Evolutionary conservation across 1,140 invertebrate genomes (phyloP).

Genomic region (Phymorhynchus buccinoides): DNA sequence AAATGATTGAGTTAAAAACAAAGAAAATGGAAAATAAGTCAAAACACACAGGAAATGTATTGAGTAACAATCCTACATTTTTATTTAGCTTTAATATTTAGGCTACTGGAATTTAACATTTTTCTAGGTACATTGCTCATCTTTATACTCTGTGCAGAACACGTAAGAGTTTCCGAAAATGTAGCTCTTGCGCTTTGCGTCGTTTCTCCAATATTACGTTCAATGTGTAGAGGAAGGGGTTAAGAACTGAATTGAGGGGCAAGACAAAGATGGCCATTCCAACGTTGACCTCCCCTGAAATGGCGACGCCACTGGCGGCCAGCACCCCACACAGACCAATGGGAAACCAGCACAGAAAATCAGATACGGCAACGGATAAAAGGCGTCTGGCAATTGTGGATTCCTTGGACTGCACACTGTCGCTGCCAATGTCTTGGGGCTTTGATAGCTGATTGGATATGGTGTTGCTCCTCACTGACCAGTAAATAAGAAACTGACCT

Average conservation of each 20-base stretch:
- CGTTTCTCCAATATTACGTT: slow-evolving; percentile 7
- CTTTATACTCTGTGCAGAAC: too few relatives aligned
- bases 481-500: slow-evolving; percentile 50
- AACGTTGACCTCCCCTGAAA: slow-evolving; percentile 51
- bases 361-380: slow-evolving; percentile 40
- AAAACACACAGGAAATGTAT: too few relatives aligned
- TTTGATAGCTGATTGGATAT: background rate
- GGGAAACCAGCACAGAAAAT: slow-evolving; percentile 42
- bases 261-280: slow-evolving; percentile 51
- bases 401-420: slow-evolving; percentile 33
- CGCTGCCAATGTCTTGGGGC: too few relatives aligned
- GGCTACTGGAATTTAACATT: too few relatives aligned
- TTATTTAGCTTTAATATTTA: too few relatives aligned
- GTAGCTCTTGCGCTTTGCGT: background rate
- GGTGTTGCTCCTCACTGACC: slow-evolving; percentile 7
- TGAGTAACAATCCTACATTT: too few relatives aligned
- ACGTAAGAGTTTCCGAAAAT: background rate
- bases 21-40: too few relatives aligned
- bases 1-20: too few relatives aligned
- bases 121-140: too few relatives aligned
- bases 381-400: slow-evolving; percentile 43
- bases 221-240: slow-evolving; percentile 54
- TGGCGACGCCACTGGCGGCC: slow-evolving; percentile 40
- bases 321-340: slow-evolving; percentile 35
- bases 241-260: slow-evolving; percentile 53